Conservation (phyloP, 23 tunicate genomes). For the Clavelina lepadiformis region DNA sequence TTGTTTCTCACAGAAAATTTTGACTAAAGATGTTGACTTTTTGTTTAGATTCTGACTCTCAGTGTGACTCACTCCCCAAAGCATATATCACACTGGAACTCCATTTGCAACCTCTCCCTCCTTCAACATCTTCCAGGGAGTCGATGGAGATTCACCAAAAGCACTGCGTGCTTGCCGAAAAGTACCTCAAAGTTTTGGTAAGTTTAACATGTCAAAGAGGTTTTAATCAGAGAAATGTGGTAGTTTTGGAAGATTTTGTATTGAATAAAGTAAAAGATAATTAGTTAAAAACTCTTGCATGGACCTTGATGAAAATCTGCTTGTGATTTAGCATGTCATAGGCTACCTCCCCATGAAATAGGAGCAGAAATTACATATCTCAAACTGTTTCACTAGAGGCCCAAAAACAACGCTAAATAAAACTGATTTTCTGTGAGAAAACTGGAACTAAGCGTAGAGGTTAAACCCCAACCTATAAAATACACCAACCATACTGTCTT, state of each 20-base stretch:
- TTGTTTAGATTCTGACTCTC: constrained; percentile 7
- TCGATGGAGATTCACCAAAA: constrained; percentile 75
- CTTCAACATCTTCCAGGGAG: constrained; percentile 61
- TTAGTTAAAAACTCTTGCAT: background rate
- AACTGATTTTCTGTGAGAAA: too few relatives aligned
- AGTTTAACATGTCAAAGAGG: background rate
- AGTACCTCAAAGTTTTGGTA: constrained; percentile 71
- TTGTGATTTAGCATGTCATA: background rate
- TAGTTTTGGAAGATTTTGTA: background rate
- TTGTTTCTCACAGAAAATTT: too few relatives aligned
- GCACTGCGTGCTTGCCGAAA: constrained; percentile 89
- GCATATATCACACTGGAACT: constrained; percentile 88
- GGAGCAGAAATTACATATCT: too few relatives aligned
- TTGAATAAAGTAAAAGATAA: background rate
- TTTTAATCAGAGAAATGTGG: background rate
- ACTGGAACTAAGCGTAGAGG: too few relatives aligned
- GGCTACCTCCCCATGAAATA: too few relatives aligned
- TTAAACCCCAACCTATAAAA: too few relatives aligned
- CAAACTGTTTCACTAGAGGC: too few relatives aligned
- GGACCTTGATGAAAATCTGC: background rate
- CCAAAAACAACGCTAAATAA: too few relatives aligned
- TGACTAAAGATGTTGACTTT: too few relatives aligned
- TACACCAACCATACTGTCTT: too few relatives aligned
- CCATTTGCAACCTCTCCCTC: constrained; percentile 91
- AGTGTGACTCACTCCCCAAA: constrained; percentile 21